phyloP scores from a whole-genome alignment of 2,113 vertebrate genomes.

The Plectropomus leopardus region DNA sequence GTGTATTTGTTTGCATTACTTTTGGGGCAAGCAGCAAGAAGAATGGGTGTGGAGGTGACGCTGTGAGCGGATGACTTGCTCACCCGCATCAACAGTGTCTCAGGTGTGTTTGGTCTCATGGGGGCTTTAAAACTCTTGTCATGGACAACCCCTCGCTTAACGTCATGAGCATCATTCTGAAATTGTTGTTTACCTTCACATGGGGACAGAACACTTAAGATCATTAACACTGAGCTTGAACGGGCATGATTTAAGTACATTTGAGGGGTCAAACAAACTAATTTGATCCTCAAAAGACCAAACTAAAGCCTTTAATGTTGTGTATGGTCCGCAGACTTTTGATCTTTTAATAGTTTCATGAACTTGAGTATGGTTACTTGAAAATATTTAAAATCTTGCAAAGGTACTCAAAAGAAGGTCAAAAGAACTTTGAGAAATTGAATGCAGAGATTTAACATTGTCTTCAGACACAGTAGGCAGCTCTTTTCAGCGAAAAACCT shows the following conservation, averaged over 20 bases:
- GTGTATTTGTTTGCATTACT: neutral
- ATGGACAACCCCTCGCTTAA: neutral
- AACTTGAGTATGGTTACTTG: neutral
- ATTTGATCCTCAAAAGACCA: neutral
- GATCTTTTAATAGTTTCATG: neutral
- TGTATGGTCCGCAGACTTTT: neutral
- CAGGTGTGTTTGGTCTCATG: neutral
- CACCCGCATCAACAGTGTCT: neutral
- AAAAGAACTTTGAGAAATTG: too few relatives aligned
- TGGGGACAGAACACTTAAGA: neutral
- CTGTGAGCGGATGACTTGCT: too few relatives aligned
- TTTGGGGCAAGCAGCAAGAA: neutral
- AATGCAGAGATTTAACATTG: too few relatives aligned
- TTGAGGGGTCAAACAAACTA: neutral
- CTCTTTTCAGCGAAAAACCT: too few relatives aligned
- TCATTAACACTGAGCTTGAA: neutral
- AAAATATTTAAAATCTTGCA: too few relatives aligned
- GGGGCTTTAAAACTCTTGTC: neutral
- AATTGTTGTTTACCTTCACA: neutral
- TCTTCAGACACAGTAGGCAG: too few relatives aligned
- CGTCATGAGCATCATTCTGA: neutral
- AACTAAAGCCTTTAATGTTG: neutral
- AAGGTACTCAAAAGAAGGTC: too few relatives aligned
- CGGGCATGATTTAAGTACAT: neutral
- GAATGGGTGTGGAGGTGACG: too few relatives aligned